Evolutionary conservation across 2,888 invertebrate species (phyloP).

Genomic region (Morinoia aosen): DNA sequence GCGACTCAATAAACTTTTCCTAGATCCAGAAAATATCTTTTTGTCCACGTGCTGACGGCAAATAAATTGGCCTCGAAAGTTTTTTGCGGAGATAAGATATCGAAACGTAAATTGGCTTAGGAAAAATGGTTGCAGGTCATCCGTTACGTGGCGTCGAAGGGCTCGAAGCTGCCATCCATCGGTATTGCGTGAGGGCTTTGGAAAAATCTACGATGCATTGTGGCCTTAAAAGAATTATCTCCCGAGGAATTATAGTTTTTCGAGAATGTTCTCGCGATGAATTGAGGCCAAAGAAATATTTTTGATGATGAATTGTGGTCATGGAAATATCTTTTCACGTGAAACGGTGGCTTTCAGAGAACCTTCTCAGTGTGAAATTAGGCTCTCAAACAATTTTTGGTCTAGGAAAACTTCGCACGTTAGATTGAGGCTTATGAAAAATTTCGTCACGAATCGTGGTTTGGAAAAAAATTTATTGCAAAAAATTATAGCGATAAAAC

Average conservation of each 20-base stretch:
- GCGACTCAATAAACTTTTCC: background rate
- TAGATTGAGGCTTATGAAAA: too few relatives aligned
- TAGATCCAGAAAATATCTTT: background rate
- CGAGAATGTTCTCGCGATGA: background rate
- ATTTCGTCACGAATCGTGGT: too few relatives aligned
- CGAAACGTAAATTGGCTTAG: background rate
- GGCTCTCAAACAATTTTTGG: too few relatives aligned
- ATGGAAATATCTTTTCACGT: too few relatives aligned
- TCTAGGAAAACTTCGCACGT: too few relatives aligned
- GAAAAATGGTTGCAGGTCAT: background rate
- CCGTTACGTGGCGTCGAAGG: background rate
- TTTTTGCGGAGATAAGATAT: background rate
- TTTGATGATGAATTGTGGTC: too few relatives aligned
- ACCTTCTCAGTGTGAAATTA: too few relatives aligned
- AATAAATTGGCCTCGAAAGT: background rate
- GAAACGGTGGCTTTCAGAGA: too few relatives aligned
- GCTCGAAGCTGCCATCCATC: background rate
- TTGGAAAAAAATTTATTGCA: too few relatives aligned
- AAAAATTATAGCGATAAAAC: too few relatives aligned
- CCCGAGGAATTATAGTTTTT: background rate
- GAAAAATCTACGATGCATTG: background rate
- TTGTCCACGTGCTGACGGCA: background rate
- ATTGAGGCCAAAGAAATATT: too few relatives aligned
- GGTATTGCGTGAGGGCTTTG: background rate
- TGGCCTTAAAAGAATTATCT: background rate